Base-by-base conservation (phyloP, 1,140 invertebrate species). In the Drosophila nasuta region DNA sequence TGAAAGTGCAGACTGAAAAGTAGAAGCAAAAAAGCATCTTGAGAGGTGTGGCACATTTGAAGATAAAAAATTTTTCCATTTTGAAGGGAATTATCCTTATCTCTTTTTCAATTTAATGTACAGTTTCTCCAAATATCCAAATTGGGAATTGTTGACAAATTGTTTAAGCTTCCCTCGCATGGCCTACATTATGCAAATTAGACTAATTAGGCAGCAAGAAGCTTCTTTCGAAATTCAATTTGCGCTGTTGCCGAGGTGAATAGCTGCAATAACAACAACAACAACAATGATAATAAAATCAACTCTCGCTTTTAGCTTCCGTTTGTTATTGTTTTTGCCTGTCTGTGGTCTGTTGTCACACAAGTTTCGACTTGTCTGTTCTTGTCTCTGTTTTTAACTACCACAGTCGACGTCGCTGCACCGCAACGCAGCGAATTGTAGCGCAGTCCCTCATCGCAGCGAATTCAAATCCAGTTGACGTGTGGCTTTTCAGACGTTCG, bases 401-500 rank as follows among this genome's bases (percentile, higher is more conserved):
- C 33, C 49, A 25, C 20, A 4, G 20, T 25, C 62, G 25, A 25
- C 51, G 51, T 8, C 33, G 68, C 33, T 54, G 72, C 54, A 71
- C 5, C 38, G 28, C n/a, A 46, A 5, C 56, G 38, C 48, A 69
- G 25, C 38, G 52, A 15, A 56, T 33, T 5, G 52, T 10, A 38
- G 8, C 49, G 38, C n/a, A 28, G 7, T 33, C 7, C 10, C 35
- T 11, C 54, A 38, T 7, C 35, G 35, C 35, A 38, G 66, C 51
- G 57, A 69, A 56, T 57, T 58, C 58, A 75, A 70, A 69, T 62
- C 28, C 13, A 79, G 74, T 88, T 80, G 83, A 83, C 85, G 80
- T 83, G 85, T 87, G 70, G 56, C 77, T 38, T 70, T 73, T 69
- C 81, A 81, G 59, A 72, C 57, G 79, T 65, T 68, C 51, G 68